These are phyloP conservation scores for Cyprinodon brontotheroides DNA, from an alignment of 2,113 vertebrate species.

Conservation along the genomic window DNA sequence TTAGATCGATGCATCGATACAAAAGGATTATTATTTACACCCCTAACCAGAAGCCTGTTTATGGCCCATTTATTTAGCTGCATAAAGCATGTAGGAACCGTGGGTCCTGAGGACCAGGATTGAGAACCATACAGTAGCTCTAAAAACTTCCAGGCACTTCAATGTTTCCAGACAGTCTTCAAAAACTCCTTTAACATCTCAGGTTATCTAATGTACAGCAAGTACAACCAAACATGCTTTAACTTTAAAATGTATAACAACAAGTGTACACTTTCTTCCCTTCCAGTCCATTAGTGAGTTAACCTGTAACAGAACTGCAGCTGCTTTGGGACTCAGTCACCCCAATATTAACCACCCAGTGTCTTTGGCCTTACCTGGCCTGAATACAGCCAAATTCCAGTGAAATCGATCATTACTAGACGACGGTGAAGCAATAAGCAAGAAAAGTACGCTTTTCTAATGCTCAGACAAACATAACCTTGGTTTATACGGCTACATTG, in stretches of 20 bases:
- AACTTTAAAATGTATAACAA: too few relatives aligned
- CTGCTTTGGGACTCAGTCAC: background rate
- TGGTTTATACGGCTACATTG: constrained; percentile 61
- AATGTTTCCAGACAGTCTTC: too few relatives aligned
- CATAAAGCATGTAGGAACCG: too few relatives aligned
- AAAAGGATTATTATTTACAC: too few relatives aligned
- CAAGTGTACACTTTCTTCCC: too few relatives aligned
- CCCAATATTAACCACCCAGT: constrained; percentile 5
- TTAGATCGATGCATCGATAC: too few relatives aligned
- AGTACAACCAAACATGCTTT: too few relatives aligned
- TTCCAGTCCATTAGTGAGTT: background rate
- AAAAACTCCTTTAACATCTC: too few relatives aligned
- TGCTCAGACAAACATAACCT: constrained; percentile 71
- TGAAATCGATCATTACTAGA: constrained; percentile 58
- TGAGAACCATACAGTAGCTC: background rate
- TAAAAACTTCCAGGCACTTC: background rate
- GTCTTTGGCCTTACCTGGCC: constrained; percentile 27
- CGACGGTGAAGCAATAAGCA: constrained; percentile 53
- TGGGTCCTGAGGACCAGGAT: background rate
- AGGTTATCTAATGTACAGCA: too few relatives aligned
- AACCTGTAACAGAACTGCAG: background rate
- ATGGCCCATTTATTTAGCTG: too few relatives aligned
- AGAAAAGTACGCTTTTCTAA: constrained; percentile 50
- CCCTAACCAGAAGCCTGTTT: too few relatives aligned
- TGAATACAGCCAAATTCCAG: constrained; percentile 30